Evolutionary conservation across 2,888 invertebrate species (phyloP).

Genomic region (Cartodere bifasciata): DNA sequence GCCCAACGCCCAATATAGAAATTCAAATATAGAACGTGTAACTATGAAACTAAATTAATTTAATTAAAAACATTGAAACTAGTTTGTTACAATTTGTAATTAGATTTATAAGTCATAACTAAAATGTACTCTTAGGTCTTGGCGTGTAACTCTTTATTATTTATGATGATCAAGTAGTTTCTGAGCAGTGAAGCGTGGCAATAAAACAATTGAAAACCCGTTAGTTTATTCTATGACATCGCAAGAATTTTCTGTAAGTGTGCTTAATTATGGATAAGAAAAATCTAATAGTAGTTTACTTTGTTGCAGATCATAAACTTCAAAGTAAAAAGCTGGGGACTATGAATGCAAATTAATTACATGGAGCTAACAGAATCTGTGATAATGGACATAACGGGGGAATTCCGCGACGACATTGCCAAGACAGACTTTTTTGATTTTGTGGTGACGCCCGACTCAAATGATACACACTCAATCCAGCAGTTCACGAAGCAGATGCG

Average conservation of each 20-base stretch:
- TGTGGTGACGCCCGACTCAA: constrained; percentile 68
- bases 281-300: not conserved
- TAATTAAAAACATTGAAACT: no score
- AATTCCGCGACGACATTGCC: constrained; percentile 66
- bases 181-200: not conserved
- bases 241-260: not conserved
- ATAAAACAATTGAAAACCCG: constrained; percentile 3
- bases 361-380: constrained; percentile 34
- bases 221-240: constrained; percentile 3
- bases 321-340: not conserved
- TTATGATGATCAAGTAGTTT: constrained; percentile 1
- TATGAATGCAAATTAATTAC: constrained; percentile 11
- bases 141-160: constrained; percentile 1
- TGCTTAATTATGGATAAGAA: constrained; percentile 1
- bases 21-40: no score
- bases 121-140: no score
- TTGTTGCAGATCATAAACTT: constrained; percentile 1
- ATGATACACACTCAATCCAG: constrained; percentile 45
- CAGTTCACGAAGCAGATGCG: constrained; percentile 58
- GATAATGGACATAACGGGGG: constrained; percentile 75
- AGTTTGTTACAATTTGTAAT: no score
- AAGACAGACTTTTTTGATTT: constrained; percentile 85
- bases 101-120: no score
- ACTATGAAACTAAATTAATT: no score
- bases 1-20: no score